A percentile compares a stretch with the other conserved stretches of the same genome.
Conservation (phyloP, 1,140 invertebrate genomes). For the Oreohelix idahoensis region DNA sequence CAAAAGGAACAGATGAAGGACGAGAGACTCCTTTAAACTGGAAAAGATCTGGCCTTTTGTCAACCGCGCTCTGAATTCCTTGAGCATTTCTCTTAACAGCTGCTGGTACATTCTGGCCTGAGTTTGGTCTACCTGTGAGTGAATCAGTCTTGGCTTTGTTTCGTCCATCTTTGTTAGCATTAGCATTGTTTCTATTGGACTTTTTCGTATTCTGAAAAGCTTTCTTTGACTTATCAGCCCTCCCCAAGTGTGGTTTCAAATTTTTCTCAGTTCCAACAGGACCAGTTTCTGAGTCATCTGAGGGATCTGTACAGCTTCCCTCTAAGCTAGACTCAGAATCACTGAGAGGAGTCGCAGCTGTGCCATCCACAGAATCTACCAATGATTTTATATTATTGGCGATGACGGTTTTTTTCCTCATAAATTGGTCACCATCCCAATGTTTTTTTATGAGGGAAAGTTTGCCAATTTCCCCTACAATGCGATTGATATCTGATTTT, state of each 20-base stretch:
- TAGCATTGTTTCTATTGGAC: neutral
- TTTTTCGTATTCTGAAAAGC: neutral
- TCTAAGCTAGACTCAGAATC: conserved; percentile 13
- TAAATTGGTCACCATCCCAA: conserved; percentile 5
- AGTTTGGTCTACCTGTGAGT: neutral
- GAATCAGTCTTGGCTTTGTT: neutral
- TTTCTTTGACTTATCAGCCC: neutral
- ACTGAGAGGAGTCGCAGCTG: too few species aligned
- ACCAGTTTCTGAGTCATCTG: neutral
- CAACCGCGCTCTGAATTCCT: conserved; percentile 11
- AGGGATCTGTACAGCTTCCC: conserved; percentile 17
- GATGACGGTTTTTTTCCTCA: neutral
- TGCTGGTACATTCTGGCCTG: neutral
- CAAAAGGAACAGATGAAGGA: neutral
- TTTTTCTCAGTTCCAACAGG: neutral
- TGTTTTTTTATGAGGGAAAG: conserved; percentile 20
- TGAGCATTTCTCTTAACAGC: conserved; percentile 30
- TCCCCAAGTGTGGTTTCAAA: neutral
- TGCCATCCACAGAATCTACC: neutral
- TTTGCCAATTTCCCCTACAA: conserved; percentile 23
- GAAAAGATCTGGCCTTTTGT: conserved; percentile 25
- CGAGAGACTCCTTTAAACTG: conserved; percentile 20
- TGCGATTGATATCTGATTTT: conserved; percentile 18
- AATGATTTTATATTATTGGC: conserved; percentile 5
- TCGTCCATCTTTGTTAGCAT: neutral